Conservation (phyloP, 2,113 vertebrate species). For the Platanista minor region DNA sequence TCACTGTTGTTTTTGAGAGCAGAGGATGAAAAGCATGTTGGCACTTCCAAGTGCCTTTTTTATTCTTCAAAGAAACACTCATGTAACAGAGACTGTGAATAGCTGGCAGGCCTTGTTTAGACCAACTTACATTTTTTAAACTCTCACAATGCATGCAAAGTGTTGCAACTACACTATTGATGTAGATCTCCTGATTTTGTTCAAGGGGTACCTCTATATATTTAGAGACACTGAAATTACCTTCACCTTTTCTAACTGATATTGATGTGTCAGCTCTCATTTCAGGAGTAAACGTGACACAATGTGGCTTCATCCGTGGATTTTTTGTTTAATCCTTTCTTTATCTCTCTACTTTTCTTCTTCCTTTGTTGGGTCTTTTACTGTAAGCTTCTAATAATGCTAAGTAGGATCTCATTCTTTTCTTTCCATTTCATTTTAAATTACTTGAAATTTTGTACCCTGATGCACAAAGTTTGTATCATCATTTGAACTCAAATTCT, state of each 20-base stretch:
- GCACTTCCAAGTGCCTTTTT: background rate
- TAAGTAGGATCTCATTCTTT: background rate
- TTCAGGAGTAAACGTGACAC: background rate
- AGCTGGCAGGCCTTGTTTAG: background rate
- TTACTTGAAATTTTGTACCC: background rate
- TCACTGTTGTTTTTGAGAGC: background rate
- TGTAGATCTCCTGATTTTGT: constrained; percentile 1
- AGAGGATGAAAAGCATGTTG: background rate
- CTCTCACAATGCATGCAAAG: background rate
- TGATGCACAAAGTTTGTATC: background rate
- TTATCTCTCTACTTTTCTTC: background rate
- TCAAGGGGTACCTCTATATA: background rate
- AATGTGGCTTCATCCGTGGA: background rate
- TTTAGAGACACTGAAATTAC: constrained; percentile 38
- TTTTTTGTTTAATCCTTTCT: background rate
- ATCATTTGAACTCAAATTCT: background rate
- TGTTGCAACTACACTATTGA: background rate
- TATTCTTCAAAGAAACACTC: background rate
- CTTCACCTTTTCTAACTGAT: background rate
- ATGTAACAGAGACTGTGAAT: background rate
- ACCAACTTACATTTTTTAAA: background rate
- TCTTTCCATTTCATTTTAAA: background rate
- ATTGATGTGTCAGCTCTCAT: background rate
- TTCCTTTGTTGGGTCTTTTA: background rate
- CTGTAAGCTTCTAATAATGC: background rate